Base-by-base conservation (phyloP, 2,113 vertebrate genomes). In the Parus major region DNA sequence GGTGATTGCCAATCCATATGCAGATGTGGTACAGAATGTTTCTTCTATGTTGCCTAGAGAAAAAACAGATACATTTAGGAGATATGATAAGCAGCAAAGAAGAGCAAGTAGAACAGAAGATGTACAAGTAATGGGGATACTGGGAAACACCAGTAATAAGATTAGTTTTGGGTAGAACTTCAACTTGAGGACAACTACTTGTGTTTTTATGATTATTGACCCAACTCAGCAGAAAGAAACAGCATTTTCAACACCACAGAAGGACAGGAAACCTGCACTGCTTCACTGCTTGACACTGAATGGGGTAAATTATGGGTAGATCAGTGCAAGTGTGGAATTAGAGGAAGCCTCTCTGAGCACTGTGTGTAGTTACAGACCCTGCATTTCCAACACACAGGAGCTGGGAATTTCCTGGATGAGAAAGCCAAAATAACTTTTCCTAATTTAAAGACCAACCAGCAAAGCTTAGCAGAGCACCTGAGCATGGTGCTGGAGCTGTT, bases 1-100 rank as follows among this genome's bases (percentile, higher is more conserved):
- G 55, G 47, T 19, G 8, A 63, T 7, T 95, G 77, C 66, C 49
- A 82, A 35, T 65, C 66, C 42, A 5, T 35, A 49, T 52, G 77
- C 42, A 85, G 55, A 81, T 82, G 24, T 22, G 42, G 75, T 63
- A 79, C 83, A 84, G 68, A 85, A 82, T 44, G 72, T 46, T 69
- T 72, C 64, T 83, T 80, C 82, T 77, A 8, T 75, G 53, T 22
- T 31, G 39, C 36, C 41, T 65, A 66, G 81, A 81, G 59, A 31
- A 46, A 46, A 63, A 63, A 60, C 22, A 60, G 25, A 76, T 64
- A 56, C 4, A 35, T 64, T 88, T 36, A 46, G 46, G 85, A 92
- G 50, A 70, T 59, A 46, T 21, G 39, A 47, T 22, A 77, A 88
- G 88, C 42, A 83, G 53, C 8, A 14, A 59, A 61, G 47, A 56